Conservation (phyloP, 2,113 vertebrate genomes). For the Mastomys coucha region DNA sequence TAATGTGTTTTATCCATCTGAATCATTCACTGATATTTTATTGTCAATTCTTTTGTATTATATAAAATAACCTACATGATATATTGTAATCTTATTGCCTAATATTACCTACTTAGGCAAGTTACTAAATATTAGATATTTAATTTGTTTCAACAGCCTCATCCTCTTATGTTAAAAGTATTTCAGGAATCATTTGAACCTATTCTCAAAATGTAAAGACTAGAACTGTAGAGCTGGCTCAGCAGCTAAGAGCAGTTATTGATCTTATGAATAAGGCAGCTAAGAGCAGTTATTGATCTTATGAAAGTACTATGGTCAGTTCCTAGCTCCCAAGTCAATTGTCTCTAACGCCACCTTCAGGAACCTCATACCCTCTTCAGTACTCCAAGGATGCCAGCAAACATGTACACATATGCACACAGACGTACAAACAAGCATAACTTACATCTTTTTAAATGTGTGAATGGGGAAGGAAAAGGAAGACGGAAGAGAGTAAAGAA, state of each 20-base stretch:
- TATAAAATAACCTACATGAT: not conserved
- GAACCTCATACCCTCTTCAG: not conserved
- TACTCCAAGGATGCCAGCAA: not conserved
- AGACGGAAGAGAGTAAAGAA: not conserved
- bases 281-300: not conserved
- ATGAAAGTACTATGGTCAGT: not conserved
- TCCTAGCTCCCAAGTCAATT: not conserved
- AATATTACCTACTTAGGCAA: not conserved
- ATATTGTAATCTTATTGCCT: not conserved
- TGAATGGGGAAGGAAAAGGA: not conserved
- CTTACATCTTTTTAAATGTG: not conserved
- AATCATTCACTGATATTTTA: not conserved
- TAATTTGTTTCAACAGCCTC: not conserved
- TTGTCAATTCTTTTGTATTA: slow-evolving; percentile 25
- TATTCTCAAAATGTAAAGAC: slow-evolving; percentile 27
- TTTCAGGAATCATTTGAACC: slow-evolving; percentile 1
- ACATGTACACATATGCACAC: not conserved
- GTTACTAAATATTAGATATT: not conserved
- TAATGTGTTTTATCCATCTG: not conserved
- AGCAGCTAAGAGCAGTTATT: not conserved
- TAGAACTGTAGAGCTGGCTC: not conserved
- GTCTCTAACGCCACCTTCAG: not conserved
- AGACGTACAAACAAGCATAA: not conserved
- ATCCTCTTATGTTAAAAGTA: not conserved
- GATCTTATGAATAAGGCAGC: too few relatives aligned